Evolutionary conservation across 2,888 invertebrate species (phyloP).

Genomic region (Torymus auratus): DNA sequence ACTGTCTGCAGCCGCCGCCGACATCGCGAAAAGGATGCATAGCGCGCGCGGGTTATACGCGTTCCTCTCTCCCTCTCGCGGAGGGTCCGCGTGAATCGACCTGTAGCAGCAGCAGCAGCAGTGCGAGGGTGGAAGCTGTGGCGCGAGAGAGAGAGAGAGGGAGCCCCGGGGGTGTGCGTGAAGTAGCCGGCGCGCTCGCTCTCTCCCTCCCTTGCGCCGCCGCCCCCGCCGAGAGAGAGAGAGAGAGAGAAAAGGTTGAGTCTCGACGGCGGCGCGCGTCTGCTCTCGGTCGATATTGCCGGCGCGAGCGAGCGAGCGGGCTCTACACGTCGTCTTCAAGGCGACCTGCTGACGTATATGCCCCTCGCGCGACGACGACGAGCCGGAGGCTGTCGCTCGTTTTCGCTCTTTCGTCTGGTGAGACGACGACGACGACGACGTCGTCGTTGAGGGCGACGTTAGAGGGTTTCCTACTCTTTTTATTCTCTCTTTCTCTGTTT

Average conservation of each 20-base stretch:
- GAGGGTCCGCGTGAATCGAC: slow-evolving; percentile 46
- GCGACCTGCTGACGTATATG: slow-evolving; percentile 68
- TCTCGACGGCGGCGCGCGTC: not conserved
- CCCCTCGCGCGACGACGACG: not conserved
- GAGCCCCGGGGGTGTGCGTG: not conserved
- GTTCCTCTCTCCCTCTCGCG: not conserved
- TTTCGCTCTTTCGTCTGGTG: too few species aligned
- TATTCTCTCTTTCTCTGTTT: too few species aligned
- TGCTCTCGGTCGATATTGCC: not conserved
- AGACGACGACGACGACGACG: too few species aligned
- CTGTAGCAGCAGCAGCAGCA: slow-evolving; percentile 8
- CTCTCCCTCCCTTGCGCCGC: not conserved
- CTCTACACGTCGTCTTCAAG: slow-evolving; percentile 65
- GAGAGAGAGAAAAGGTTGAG: slow-evolving; percentile 18
- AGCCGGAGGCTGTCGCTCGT: too few species aligned
- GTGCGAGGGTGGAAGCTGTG: slow-evolving; percentile 37
- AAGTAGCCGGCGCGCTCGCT: slow-evolving; percentile 20
- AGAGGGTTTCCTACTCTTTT: too few species aligned
- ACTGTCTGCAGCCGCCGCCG: too few species aligned
- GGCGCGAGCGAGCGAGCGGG: too few species aligned
- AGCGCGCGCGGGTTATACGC: too few species aligned
- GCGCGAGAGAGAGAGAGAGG: slow-evolving; percentile 32
- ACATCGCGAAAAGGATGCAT: too few species aligned
- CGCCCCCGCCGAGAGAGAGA: not conserved
- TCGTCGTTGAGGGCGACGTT: too few species aligned